Evolutionary conservation across 2,113 vertebrate species (phyloP).

Genomic region (Hirundichthys speculiger): DNA sequence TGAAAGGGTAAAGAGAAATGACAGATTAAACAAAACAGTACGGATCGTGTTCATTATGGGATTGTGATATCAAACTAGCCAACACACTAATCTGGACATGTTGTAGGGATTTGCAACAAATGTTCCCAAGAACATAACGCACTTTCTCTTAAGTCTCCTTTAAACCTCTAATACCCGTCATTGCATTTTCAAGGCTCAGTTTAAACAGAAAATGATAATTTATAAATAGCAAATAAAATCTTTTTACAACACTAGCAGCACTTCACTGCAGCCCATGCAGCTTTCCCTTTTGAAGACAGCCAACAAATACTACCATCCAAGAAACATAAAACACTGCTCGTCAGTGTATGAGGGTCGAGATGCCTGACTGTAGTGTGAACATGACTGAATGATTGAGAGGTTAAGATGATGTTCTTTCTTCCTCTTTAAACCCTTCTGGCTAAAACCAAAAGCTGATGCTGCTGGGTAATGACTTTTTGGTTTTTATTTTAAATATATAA

Average conservation of each 20-base stretch:
- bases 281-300: slow-evolving; percentile 27
- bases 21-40: not conserved
- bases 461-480: no score
- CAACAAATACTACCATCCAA: not conserved
- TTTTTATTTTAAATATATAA: slow-evolving; percentile 7
- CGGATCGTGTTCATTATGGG: slow-evolving; percentile 8
- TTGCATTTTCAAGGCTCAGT: slow-evolving; percentile 20
- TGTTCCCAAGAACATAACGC: not conserved
- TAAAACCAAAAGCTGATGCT: no score
- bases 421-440: no score
- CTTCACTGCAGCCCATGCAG: slow-evolving; percentile 6
- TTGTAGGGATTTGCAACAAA: not conserved
- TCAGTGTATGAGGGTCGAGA: slow-evolving; percentile 6
- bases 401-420: no score
- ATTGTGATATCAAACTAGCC: slow-evolving; percentile 16
- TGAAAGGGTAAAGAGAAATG: slow-evolving; percentile 4
- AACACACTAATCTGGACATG: slow-evolving; percentile 1
- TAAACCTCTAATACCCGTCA: slow-evolving; percentile 9
- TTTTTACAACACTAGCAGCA: slow-evolving; percentile 41
- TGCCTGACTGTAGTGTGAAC: slow-evolving; percentile 23
- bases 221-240: slow-evolving; percentile 47
- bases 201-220: slow-evolving; percentile 15
- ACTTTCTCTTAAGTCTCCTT: slow-evolving; percentile 11
- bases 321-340: slow-evolving; percentile 8
- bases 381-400: slow-evolving; percentile 3